A percentile compares a stretch with the other conserved stretches of the same genome.
Evolutionary conservation across 2,888 invertebrate species (phyloP).

Genomic region (Chloroclysta siterata): DNA sequence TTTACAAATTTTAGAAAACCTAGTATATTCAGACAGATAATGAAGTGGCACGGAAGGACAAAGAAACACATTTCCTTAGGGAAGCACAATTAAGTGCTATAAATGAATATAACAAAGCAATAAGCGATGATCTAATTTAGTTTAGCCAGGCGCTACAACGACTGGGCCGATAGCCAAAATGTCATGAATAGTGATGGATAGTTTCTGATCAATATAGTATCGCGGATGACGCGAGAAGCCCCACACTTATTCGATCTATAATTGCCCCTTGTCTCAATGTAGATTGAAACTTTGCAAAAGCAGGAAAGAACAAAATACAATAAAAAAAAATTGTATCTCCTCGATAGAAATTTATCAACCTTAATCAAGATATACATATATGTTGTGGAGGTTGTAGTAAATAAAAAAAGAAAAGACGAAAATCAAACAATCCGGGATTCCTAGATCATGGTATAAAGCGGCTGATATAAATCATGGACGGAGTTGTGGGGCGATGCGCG

Average conservation of each 20-base stretch:
- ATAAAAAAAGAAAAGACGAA: too few species aligned
- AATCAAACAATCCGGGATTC: slow-evolving; percentile 2
- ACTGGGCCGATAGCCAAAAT: slow-evolving; percentile 21
- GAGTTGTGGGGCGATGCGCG: slow-evolving; percentile 32
- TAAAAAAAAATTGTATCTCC: too few species aligned
- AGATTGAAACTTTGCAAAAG: too few species aligned
- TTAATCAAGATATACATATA: too few species aligned
- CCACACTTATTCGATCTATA: too few species aligned
- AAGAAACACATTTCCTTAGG: neutral
- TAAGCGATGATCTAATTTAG: slow-evolving; percentile 11
- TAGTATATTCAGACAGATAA: neutral
- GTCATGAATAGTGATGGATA: slow-evolving; percentile 7
- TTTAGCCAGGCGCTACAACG: slow-evolving; percentile 11
- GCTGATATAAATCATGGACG: slow-evolving; percentile 9
- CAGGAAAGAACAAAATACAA: too few species aligned
- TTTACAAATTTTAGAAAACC: too few species aligned
- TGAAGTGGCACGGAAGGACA: neutral
- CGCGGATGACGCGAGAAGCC: too few species aligned
- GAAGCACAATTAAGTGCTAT: neutral
- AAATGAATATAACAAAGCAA: slow-evolving; percentile 3
- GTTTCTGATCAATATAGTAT: slow-evolving; percentile 8
- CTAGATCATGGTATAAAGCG: slow-evolving; percentile 2
- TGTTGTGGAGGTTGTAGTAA: too few species aligned
- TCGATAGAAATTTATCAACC: too few species aligned
- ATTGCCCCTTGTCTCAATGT: too few species aligned